phyloP scores from a whole-genome alignment of 2,797 vertebrate genomes.

The Sebastes minor region DNA sequence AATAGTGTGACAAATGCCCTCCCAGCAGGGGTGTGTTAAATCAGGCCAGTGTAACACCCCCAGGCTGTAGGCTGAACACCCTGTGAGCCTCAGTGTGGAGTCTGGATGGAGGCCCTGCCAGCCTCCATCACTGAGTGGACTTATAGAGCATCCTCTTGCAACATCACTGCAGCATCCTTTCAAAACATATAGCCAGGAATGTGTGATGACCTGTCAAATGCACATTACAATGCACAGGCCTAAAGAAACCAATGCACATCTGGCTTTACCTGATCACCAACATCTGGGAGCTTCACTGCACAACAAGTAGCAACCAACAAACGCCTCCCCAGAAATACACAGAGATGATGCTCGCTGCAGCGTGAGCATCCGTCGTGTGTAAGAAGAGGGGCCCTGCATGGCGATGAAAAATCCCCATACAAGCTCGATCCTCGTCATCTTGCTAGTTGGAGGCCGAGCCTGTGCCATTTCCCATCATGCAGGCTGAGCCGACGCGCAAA shows the following conservation, averaged over 20 bases:
- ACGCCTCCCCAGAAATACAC: not conserved
- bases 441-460: slow-evolving; percentile 53
- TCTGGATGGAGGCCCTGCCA: slow-evolving; percentile 36
- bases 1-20: slow-evolving; percentile 32
- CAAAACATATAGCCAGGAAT: not conserved
- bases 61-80: slow-evolving; percentile 28
- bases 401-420: not conserved
- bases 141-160: slow-evolving; percentile 34
- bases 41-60: slow-evolving; percentile 57
- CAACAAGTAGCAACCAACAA: not conserved
- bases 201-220: slow-evolving; percentile 12
- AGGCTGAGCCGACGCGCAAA: not conserved
- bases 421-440: slow-evolving; percentile 50
- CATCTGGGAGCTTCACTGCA: slow-evolving; percentile 24
- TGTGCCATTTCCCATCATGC: slow-evolving; percentile 50
- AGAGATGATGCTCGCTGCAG: not conserved
- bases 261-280: slow-evolving; percentile 18
- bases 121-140: slow-evolving; percentile 1
- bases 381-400: slow-evolving; percentile 14
- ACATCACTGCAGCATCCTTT: slow-evolving; percentile 62
- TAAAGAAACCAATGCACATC: slow-evolving; percentile 12
- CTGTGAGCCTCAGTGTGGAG: not conserved
- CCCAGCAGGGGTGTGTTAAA: slow-evolving; percentile 33
- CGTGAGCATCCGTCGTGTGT: slow-evolving; percentile 37
- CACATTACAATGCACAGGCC: not conserved